These are phyloP conservation scores for Synanthedon andrenaeformis DNA, from an alignment of 2,888 invertebrate genomes.

Conservation along the genomic window DNA sequence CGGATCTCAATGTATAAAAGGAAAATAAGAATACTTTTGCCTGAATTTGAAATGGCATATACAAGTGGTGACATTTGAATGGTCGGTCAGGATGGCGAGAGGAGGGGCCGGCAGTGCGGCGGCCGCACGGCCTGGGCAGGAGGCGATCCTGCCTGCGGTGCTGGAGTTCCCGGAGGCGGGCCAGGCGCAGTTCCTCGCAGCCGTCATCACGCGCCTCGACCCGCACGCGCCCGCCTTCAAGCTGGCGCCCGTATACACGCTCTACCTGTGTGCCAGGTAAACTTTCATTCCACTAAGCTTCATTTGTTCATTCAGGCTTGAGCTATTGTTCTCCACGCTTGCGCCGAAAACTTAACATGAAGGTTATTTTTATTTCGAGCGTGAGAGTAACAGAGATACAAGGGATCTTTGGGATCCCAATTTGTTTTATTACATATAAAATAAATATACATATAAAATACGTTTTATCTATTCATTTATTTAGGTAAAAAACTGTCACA, in stretches of 20 bases:
- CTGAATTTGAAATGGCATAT: no score
- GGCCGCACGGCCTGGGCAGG: slow-evolving; percentile 73
- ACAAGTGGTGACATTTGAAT: not conserved
- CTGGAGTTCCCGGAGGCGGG: slow-evolving; percentile 95
- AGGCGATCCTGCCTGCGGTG: slow-evolving; percentile 93
- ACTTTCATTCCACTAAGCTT: not conserved
- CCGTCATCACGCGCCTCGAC: slow-evolving; percentile 89
- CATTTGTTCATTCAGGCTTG: no score
- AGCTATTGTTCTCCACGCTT: not conserved
- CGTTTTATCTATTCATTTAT: no score
- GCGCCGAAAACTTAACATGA: not conserved
- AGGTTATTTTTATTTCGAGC: not conserved
- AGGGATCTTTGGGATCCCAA: no score
- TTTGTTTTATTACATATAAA: no score
- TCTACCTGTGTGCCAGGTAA: slow-evolving; percentile 91
- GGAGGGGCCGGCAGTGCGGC: slow-evolving; percentile 25
- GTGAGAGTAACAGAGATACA: not conserved
- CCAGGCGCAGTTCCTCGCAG: slow-evolving; percentile 91
- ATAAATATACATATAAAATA: no score
- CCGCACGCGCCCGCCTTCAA: slow-evolving; percentile 93
- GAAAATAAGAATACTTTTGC: no score
- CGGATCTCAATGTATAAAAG: no score
- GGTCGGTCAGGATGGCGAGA: slow-evolving; percentile 28
- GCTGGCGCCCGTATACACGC: slow-evolving; percentile 95
- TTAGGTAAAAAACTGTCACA: no score